Conservation (phyloP, 2,113 vertebrate genomes). For the Petaurus breviceps region DNA sequence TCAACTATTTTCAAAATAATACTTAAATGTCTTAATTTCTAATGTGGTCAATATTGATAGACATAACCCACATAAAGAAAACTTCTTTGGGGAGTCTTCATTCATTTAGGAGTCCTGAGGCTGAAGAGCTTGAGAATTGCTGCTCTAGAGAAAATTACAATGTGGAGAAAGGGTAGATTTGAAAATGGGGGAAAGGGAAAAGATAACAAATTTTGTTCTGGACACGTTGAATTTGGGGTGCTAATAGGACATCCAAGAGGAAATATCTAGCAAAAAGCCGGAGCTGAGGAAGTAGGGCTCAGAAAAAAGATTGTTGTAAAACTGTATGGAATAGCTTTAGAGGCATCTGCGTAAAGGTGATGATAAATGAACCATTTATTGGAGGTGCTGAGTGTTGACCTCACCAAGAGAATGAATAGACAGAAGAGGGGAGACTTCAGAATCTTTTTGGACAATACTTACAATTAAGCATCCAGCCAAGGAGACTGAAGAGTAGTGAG, state of each 20-base stretch:
- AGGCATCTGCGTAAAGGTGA: background rate
- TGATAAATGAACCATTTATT: background rate
- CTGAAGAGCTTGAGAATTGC: background rate
- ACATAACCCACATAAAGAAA: background rate
- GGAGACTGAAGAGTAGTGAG: background rate
- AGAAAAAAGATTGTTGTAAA: background rate
- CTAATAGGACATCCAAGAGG: background rate
- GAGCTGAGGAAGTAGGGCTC: background rate
- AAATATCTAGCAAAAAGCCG: background rate
- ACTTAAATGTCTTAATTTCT: background rate
- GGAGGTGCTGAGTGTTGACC: background rate
- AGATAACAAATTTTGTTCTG: background rate
- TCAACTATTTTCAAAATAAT: background rate
- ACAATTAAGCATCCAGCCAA: background rate
- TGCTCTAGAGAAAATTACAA: background rate
- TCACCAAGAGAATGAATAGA: background rate
- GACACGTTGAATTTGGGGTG: background rate
- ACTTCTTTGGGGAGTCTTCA: background rate
- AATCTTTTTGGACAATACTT: background rate
- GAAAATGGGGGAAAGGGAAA: background rate
- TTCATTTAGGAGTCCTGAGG: background rate
- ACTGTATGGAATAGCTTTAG: background rate
- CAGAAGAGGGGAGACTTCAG: background rate
- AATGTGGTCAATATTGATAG: background rate
- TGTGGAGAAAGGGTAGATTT: background rate